phyloP scores from a whole-genome alignment of 2,888 invertebrate species.

The Orthosia incerta region DNA sequence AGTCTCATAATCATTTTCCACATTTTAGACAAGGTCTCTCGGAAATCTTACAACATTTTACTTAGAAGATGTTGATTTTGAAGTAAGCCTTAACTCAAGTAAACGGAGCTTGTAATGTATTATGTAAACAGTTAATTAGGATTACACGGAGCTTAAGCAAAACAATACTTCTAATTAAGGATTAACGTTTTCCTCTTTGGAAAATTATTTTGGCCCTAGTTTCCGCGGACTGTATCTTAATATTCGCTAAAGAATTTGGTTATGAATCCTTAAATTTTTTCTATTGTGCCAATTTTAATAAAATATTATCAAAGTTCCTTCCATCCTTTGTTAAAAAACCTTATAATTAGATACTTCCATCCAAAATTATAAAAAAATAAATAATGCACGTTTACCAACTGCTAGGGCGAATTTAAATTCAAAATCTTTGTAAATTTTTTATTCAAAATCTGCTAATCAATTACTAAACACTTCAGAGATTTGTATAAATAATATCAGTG shows the following conservation, averaged over 20 bases:
- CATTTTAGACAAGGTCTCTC: not conserved
- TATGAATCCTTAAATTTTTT: no score
- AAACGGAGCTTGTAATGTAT: not conserved
- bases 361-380: no score
- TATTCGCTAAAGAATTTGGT: no score
- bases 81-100: not conserved
- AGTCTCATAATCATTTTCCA: not conserved
- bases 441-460: no score
- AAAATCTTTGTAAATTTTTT: no score
- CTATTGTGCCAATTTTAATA: no score
- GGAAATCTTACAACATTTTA: not conserved
- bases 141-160: not conserved
- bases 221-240: not conserved
- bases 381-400: no score
- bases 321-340: no score
- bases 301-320: no score
- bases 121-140: conserved; percentile 1
- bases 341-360: no score
- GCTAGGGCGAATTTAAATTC: no score
- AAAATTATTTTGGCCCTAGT: not conserved
- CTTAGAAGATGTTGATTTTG: not conserved
- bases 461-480: no score
- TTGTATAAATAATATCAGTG: not conserved
- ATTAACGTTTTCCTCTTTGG: not conserved
- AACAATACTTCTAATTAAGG: not conserved